Percentiles rank a stretch among this genome's conserved stretches.
Conservation (phyloP, 2,888 invertebrate species). For the Oasisia sp. region DNA sequence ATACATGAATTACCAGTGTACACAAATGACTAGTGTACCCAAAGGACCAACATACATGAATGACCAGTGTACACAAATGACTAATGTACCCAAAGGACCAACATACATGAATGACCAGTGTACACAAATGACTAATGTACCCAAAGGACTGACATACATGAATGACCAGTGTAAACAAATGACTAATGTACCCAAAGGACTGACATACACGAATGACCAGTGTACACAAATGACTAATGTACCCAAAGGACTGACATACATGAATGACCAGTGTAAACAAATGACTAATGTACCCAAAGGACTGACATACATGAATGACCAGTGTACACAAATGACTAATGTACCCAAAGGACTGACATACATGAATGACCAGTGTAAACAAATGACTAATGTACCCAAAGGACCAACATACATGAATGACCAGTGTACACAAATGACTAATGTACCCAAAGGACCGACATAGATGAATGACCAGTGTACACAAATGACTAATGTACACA, state of each 20-base stretch:
- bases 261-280: neutral
- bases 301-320: neutral
- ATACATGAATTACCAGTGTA: neutral
- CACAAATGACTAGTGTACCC: too few relatives aligned
- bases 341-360: neutral
- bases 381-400: neutral
- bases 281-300: neutral
- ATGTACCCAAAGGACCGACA: too few relatives aligned
- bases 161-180: neutral
- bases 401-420: neutral
- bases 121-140: neutral
- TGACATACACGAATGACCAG: neutral
- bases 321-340: neutral
- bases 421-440: neutral
- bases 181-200: neutral
- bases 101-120: neutral
- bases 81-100: neutral
- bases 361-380: neutral
- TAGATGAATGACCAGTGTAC: neutral
- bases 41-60: neutral
- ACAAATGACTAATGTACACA: neutral
- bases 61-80: neutral
- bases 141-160: neutral
- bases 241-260: neutral
- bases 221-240: neutral